phyloP scores from a whole-genome alignment of 1,140 invertebrate species.

The Musca domestica region DNA sequence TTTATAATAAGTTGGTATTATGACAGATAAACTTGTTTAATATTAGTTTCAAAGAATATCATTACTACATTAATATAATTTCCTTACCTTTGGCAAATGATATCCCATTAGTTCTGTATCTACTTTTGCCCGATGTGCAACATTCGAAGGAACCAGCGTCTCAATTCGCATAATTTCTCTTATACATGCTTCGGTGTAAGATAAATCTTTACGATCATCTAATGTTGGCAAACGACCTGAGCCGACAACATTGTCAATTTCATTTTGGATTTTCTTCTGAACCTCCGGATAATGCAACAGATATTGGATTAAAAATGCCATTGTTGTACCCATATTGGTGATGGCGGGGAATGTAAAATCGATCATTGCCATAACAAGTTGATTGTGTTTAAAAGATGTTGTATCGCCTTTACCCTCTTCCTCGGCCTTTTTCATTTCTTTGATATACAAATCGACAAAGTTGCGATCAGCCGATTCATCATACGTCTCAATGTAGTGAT shows the following conservation, averaged over 20 bases:
- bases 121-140: slow-evolving; percentile 56
- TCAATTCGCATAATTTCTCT: slow-evolving; percentile 60
- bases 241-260: slow-evolving; percentile 71
- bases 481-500: slow-evolving; percentile 52
- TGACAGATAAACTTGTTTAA: no score
- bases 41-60: no score
- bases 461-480: slow-evolving; percentile 55
- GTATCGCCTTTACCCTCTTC: slow-evolving; percentile 23
- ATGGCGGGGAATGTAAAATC: slow-evolving; percentile 63
- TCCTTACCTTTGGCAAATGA: slow-evolving; percentile 57
- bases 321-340: slow-evolving; percentile 51
- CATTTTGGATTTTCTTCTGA: slow-evolving; percentile 63
- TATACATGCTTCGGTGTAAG: slow-evolving; percentile 61
- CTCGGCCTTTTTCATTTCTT: slow-evolving; percentile 55
- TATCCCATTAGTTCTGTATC: slow-evolving; percentile 56
- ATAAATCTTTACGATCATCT: slow-evolving; percentile 62
- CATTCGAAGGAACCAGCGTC: slow-evolving; percentile 58
- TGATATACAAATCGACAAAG: slow-evolving; percentile 58
- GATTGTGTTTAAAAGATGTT: slow-evolving; percentile 53
- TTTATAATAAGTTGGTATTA: no score
- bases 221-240: slow-evolving; percentile 60
- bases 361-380: slow-evolving; percentile 57
- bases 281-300: slow-evolving; percentile 65
- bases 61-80: no score
- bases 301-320: slow-evolving; percentile 62